phyloP scores from a whole-genome alignment of 2,797 vertebrate species.

The Selene dorsalis region DNA sequence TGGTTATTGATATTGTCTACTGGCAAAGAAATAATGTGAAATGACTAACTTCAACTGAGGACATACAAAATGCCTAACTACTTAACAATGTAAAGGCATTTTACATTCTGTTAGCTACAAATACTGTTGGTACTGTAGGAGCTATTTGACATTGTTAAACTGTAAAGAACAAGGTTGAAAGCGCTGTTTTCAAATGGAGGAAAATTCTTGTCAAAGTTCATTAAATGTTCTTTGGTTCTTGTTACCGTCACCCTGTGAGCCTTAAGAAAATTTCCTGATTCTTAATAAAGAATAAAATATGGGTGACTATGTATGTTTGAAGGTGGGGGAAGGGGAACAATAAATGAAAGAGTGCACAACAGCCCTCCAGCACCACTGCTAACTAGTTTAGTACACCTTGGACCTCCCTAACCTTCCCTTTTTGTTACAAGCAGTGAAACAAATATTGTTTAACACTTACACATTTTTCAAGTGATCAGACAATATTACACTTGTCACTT shows the following conservation, averaged over 20 bases:
- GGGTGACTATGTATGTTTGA: conserved; percentile 61
- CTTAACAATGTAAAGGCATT: conserved; percentile 63
- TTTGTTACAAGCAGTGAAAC: conserved; percentile 68
- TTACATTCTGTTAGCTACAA: conserved; percentile 59
- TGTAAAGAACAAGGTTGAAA: conserved; percentile 38
- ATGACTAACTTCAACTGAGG: conserved; percentile 51
- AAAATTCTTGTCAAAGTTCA: conserved; percentile 45
- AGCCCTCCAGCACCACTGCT: conserved; percentile 76
- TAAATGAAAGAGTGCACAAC: conserved; percentile 54
- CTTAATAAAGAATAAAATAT: conserved; percentile 50
- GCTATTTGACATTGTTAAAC: conserved; percentile 58
- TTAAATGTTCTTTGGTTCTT: conserved; percentile 74
- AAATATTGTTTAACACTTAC: conserved; percentile 67
- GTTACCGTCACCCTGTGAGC: conserved; percentile 77
- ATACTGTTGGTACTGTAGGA: conserved; percentile 63
- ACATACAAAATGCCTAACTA: conserved; percentile 55
- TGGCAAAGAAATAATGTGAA: conserved; percentile 65
- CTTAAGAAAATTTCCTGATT: conserved; percentile 66
- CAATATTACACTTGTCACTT: conserved; percentile 70
- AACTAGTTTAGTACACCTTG: conserved; percentile 74
- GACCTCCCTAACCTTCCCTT: conserved; percentile 72
- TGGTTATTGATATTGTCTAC: conserved; percentile 67
- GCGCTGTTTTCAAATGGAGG: conserved; percentile 40
- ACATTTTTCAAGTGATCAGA: conserved; percentile 62
- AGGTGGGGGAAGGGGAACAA: conserved; percentile 31